phyloP scores from a whole-genome alignment of 1,140 invertebrate species.

The Trialeurodes vaporariorum region DNA sequence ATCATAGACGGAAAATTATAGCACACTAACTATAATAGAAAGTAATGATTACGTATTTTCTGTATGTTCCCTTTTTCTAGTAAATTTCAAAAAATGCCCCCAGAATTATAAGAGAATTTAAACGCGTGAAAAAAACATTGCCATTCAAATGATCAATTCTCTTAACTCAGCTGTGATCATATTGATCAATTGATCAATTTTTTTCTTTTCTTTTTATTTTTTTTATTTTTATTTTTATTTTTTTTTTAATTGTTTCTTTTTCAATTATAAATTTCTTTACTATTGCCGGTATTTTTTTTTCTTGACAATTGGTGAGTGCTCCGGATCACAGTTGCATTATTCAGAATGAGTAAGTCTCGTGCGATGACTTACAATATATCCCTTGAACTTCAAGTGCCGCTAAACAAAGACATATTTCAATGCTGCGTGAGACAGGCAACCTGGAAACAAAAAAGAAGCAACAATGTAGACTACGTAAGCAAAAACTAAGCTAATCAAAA shows the following conservation, averaged over 20 bases:
- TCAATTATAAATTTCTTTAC: no score
- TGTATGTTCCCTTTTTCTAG: background rate
- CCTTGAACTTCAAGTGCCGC: background rate
- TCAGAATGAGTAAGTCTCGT: background rate
- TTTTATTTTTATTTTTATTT: no score
- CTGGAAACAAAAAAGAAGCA: no score
- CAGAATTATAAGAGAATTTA: background rate
- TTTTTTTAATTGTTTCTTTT: background rate
- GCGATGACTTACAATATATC: background rate
- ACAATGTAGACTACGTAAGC: no score
- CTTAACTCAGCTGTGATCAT: no score
- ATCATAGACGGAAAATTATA: background rate
- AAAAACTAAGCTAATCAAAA: no score
- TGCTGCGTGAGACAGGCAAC: background rate
- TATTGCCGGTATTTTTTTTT: no score
- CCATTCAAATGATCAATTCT: no score
- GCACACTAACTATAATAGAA: background rate
- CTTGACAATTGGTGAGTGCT: no score
- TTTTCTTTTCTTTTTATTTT: no score
- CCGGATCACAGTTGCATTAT: background rate
- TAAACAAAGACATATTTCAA: background rate
- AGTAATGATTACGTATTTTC: background rate
- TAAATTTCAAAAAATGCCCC: background rate
- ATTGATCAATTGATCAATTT: no score
- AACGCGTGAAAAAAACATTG: background rate